Base-by-base conservation (phyloP, 2,888 invertebrate genomes). In the Taphrorychus bicolor region DNA sequence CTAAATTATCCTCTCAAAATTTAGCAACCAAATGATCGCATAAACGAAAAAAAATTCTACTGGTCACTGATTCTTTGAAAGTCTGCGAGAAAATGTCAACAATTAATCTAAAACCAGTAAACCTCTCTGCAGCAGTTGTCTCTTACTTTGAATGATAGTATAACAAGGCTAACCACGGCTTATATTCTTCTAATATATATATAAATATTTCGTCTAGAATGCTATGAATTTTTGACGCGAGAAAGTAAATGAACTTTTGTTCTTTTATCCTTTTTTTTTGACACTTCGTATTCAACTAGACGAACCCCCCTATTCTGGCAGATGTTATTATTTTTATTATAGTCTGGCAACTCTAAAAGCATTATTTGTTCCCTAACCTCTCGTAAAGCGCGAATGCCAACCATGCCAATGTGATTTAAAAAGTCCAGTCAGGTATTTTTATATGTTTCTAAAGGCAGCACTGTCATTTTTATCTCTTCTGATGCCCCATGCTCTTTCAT, bases 391-490 rank as follows among this genome's bases (percentile, higher is more conserved):
- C 32, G 57, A 66, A 57, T 61, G 21, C 51, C 66, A 57, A 57
- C 19, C 62, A 32, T 21, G 1, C 48, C 42, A 48, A 23, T 19
- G 54, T 59, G 59, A 63, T 62, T 53, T 59, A 68, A 68, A 63
- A 63, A 68, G 21, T 19, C 7, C 11, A 7, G 11, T 2, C 16
- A 49, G 49, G 65, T 17, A 58, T 67, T 62, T 67, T 62, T 41
- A 58, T 52, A 9, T 41, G 17, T 52, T 23, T 17, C 48, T 18
- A 59, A 68, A 68, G 59, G 21, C 9, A 4, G 4, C 32, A 66
- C 58, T 67, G 53, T 42, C 58, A 67, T 41, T 61, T 59, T 54
- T 48, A 63, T 68, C 56, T 48, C 58, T 68, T 48, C 59, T 17
- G 19, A 62, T 48, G 59, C 53, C 45, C 67, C 40, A 54, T 62